Percentiles rank a stretch among this genome's conserved stretches.
Conservation (phyloP, 2,797 vertebrate species). For the Rhinatrema bivittatum region DNA sequence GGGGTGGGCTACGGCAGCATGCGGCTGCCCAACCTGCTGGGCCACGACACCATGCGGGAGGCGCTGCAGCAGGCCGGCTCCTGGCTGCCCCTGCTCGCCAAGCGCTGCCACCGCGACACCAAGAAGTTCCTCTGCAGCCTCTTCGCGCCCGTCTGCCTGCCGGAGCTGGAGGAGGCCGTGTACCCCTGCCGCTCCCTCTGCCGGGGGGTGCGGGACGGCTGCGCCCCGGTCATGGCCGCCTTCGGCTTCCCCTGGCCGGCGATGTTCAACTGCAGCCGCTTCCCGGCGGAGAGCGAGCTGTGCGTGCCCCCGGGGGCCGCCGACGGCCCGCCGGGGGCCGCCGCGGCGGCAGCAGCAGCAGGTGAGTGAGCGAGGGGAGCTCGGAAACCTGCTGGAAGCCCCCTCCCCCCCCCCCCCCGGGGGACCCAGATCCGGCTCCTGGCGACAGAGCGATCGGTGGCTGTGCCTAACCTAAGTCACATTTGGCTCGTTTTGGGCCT, state of each 20-base stretch:
- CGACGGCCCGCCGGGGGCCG: constrained; percentile 7
- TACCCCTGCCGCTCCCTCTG: constrained; percentile 63
- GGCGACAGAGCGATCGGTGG: no score
- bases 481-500: no score
- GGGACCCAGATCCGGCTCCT: no score
- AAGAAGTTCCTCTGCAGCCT: constrained; percentile 73
- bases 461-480: no score
- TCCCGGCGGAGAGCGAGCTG: constrained; percentile 55
- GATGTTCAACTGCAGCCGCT: constrained; percentile 68
- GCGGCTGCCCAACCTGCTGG: constrained; percentile 71
- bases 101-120: constrained; percentile 66
- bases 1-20: constrained; percentile 67
- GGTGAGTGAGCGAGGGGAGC: constrained; percentile 16
- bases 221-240: constrained; percentile 68
- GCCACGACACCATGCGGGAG: constrained; percentile 62
- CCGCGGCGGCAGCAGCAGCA: no score
- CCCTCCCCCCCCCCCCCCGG: no score
- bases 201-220: constrained; percentile 60
- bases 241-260: constrained; percentile 75
- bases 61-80: constrained; percentile 65
- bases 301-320: constrained; percentile 56
- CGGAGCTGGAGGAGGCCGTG: constrained; percentile 53
- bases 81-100: constrained; percentile 68
- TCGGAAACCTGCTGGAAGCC: background rate
- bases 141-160: constrained; percentile 67